Conservation (phyloP, 1,140 invertebrate species). For the Rhysida immarginata region DNA sequence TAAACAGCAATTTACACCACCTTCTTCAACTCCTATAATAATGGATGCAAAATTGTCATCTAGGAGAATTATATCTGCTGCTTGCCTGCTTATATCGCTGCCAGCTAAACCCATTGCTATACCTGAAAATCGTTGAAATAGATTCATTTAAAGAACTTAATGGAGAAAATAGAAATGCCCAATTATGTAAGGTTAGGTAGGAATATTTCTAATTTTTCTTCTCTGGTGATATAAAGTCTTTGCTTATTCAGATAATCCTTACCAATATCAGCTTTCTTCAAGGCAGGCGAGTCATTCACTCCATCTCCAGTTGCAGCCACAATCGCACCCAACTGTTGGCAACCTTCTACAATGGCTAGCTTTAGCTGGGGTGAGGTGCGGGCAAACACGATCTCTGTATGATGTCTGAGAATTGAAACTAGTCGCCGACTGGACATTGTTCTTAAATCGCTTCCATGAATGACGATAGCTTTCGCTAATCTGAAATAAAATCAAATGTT, state of each 20-base stretch:
- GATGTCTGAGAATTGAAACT: slow-evolving; percentile 33
- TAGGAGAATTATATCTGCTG: slow-evolving; percentile 35
- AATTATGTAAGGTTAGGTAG: too few relatives aligned
- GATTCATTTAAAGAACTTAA: too few relatives aligned
- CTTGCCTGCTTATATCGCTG: slow-evolving; percentile 33
- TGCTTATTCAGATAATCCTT: too few relatives aligned
- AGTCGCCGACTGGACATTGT: slow-evolving; percentile 37
- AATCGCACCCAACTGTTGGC: slow-evolving; percentile 34
- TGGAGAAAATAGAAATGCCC: too few relatives aligned
- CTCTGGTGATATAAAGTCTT: too few relatives aligned
- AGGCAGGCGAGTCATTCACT: slow-evolving; percentile 40
- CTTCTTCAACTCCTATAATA: slow-evolving; percentile 37
- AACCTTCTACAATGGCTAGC: slow-evolving; percentile 40
- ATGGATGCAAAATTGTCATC: slow-evolving; percentile 40
- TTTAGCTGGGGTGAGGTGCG: slow-evolving; percentile 42
- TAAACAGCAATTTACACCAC: slow-evolving; percentile 16
- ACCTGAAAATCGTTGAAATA: slow-evolving; percentile 12
- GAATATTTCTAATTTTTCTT: too few relatives aligned
- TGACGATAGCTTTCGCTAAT: slow-evolving; percentile 29
- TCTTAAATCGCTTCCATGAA: slow-evolving; percentile 36
- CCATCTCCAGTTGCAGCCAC: slow-evolving; percentile 42
- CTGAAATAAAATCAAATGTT: slow-evolving; percentile 2
- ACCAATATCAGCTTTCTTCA: slow-evolving; percentile 35
- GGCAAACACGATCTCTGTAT: slow-evolving; percentile 40
- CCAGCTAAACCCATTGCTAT: slow-evolving; percentile 27